Conservation (phyloP, 2,113 vertebrate genomes). For the Gymnarchus niloticus region DNA sequence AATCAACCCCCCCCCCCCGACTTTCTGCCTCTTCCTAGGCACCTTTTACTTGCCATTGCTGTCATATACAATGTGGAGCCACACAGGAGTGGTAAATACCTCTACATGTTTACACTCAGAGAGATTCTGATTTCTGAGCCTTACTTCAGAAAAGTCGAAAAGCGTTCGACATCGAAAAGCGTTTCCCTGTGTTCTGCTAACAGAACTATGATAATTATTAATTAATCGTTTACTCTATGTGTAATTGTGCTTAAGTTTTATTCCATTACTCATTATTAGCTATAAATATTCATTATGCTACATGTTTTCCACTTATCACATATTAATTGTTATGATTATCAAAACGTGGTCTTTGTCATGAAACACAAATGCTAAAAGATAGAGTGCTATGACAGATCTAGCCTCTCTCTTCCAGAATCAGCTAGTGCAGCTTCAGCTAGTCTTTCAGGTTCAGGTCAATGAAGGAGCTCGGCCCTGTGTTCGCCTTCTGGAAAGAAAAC, state of each 20-base stretch:
- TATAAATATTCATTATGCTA: slow-evolving; percentile 7
- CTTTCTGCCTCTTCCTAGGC: neutral
- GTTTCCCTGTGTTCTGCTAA: no score
- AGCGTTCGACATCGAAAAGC: no score
- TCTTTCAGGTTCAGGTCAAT: neutral
- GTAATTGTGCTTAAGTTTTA: neutral
- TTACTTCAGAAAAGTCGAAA: no score
- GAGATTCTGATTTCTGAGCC: neutral
- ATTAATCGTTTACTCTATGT: neutral
- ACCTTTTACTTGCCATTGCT: neutral
- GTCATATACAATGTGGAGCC: neutral
- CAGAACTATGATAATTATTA: neutral
- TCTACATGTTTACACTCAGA: neutral
- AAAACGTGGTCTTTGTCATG: neutral
- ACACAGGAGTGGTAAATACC: neutral
- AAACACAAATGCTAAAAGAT: neutral
- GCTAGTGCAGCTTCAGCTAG: neutral
- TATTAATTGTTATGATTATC: neutral
- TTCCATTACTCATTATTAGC: neutral
- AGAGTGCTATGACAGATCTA: neutral
- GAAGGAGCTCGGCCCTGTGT: neutral
- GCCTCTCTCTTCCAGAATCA: neutral
- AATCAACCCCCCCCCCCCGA: no score
- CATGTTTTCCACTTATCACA: neutral
- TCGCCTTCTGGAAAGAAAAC: neutral